Evolutionary conservation across 2,113 vertebrate species (phyloP).

Genomic region (Rhadina sibilatrix): DNA sequence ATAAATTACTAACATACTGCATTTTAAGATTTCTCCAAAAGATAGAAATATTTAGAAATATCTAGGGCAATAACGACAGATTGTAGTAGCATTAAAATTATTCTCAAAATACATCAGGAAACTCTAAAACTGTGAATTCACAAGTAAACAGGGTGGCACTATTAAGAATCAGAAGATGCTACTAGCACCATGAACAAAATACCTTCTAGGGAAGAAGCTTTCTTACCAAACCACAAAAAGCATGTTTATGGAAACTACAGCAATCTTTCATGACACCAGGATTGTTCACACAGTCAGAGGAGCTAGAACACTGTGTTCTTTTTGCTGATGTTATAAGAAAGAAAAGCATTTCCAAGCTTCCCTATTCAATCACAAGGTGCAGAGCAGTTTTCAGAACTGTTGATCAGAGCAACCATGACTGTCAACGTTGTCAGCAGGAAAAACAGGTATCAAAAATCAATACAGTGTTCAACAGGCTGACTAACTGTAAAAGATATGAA

Average conservation of each 20-base stretch:
- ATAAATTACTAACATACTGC: background rate
- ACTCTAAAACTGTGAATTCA: background rate
- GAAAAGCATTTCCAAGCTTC: background rate
- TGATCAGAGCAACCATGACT: background rate
- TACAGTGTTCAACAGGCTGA: background rate
- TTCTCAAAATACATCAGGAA: conserved; percentile 1
- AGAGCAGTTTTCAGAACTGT: background rate
- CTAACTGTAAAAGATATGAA: background rate
- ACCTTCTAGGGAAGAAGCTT: background rate
- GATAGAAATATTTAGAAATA: background rate
- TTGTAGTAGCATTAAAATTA: background rate
- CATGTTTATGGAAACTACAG: conserved; percentile 37
- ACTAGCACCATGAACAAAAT: background rate
- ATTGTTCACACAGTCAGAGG: background rate
- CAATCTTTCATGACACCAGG: conserved; percentile 16
- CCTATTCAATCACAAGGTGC: background rate
- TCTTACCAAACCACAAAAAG: conserved; percentile 37
- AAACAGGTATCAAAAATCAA: background rate
- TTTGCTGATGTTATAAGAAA: background rate
- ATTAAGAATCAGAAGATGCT: background rate
- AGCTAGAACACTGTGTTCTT: conserved; percentile 40
- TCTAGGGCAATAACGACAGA: background rate
- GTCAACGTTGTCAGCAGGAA: background rate
- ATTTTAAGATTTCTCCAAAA: background rate
- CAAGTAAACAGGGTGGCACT: background rate